phyloP scores from a whole-genome alignment of 1,140 invertebrate species.

The Dendroctonus valens region DNA sequence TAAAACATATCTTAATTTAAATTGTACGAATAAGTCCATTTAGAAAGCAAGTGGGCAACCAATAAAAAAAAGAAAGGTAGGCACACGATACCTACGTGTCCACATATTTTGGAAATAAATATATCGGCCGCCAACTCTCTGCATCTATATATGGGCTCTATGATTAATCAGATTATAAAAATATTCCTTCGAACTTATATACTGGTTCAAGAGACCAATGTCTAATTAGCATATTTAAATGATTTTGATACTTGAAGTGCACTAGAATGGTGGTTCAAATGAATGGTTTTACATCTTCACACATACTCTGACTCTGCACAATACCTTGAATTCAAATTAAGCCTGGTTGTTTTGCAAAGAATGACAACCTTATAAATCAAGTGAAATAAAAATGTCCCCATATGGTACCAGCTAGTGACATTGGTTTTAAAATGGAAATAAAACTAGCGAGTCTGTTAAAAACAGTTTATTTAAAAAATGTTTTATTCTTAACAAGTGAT shows the following conservation, averaged over 20 bases:
- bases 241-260: neutral
- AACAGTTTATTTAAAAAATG: conserved; percentile 26
- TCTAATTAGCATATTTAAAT: conserved; percentile 14
- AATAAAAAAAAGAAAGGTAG: conserved; percentile 24
- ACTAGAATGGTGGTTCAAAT: neutral
- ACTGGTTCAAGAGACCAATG: conserved; percentile 10
- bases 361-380: conserved; percentile 25
- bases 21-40: neutral
- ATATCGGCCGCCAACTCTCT: conserved; percentile 29
- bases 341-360: neutral
- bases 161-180: conserved; percentile 28
- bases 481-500: conserved; percentile 19
- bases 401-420: conserved; percentile 24
- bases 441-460: conserved; percentile 20
- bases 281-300: too few species aligned
- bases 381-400: conserved; percentile 24
- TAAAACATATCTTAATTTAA: too few species aligned
- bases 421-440: conserved; percentile 35
- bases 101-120: conserved; percentile 30
- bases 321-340: conserved; percentile 12
- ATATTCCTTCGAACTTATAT: conserved; percentile 20
- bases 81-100: conserved; percentile 19
- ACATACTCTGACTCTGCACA: too few species aligned
- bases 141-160: conserved; percentile 17
- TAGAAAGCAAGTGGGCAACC: conserved; percentile 16